A percentile compares a stretch with the other conserved stretches of the same genome.
These are phyloP conservation scores for Scrobipalpa costella DNA, from an alignment of 2,888 invertebrate genomes.

Conservation along the genomic window DNA sequence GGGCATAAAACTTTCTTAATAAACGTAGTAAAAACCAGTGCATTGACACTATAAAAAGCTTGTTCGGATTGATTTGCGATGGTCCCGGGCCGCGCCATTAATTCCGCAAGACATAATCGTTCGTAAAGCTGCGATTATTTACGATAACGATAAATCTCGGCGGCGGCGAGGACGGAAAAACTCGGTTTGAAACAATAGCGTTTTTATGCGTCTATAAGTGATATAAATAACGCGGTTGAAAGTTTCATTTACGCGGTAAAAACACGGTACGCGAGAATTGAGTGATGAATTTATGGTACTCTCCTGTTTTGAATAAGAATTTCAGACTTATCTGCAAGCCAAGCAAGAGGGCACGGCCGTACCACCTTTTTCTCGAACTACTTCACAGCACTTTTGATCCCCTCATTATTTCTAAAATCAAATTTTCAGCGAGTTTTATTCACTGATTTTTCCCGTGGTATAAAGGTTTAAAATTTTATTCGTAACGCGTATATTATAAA, in stretches of 20 bases:
- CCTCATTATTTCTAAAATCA: too few species aligned
- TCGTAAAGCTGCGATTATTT: constrained; percentile 38
- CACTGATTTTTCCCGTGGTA: too few species aligned
- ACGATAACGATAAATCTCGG: constrained; percentile 39
- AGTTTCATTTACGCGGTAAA: constrained; percentile 11
- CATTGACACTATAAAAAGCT: constrained; percentile 22
- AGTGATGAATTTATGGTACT: not conserved
- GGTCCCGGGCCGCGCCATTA: constrained; percentile 32
- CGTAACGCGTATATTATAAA: too few species aligned
- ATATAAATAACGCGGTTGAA: constrained; percentile 24
- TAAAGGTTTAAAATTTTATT: too few species aligned
- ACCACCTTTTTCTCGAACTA: too few species aligned
- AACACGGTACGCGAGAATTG: not conserved
- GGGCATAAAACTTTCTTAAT: constrained; percentile 9
- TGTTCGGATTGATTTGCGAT: constrained; percentile 34
- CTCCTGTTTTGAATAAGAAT: not conserved
- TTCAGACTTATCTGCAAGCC: not conserved
- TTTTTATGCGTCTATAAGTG: constrained; percentile 26
- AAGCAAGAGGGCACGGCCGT: too few species aligned
- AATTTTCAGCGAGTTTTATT: too few species aligned
- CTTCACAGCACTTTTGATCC: too few species aligned
- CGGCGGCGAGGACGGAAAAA: constrained; percentile 31
- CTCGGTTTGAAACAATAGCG: constrained; percentile 32
- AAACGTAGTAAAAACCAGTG: constrained; percentile 17
- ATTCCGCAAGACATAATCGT: constrained; percentile 38